These are phyloP conservation scores for Sycophila texana DNA, from an alignment of 2,888 invertebrate genomes.

Conservation along the genomic window DNA sequence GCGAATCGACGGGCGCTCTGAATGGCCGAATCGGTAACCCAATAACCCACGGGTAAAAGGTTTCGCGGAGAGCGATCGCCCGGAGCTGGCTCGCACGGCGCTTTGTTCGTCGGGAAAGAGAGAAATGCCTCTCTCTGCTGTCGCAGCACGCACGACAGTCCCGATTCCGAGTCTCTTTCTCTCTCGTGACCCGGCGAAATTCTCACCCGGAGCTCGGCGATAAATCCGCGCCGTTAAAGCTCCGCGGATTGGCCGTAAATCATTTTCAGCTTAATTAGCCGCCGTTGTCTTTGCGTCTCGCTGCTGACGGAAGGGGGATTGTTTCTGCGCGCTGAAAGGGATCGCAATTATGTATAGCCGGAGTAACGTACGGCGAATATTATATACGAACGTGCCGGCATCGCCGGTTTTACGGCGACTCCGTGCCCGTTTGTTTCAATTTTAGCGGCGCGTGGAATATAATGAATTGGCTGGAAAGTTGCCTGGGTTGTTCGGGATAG, in stretches of 20 bases:
- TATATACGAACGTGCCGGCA: not conserved
- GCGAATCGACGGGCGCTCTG: no score
- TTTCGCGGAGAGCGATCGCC: no score
- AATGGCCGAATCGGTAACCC: no score
- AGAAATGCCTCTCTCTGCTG: constrained; percentile 5
- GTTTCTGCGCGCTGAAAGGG: not conserved
- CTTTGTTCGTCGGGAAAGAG: constrained; percentile 2
- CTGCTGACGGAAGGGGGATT: not conserved
- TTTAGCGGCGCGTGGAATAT: no score
- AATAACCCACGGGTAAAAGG: no score
- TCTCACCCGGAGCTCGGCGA: constrained; percentile 11
- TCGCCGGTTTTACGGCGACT: no score
- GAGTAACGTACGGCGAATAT: no score
- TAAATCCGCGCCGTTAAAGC: constrained; percentile 34
- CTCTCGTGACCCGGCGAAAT: constrained; percentile 2
- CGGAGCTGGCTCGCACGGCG: not conserved
- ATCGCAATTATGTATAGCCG: not conserved
- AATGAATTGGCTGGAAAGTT: no score
- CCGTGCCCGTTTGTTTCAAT: no score
- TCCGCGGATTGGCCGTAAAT: constrained; percentile 22
- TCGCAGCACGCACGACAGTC: not conserved
- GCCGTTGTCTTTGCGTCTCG: constrained; percentile 32
- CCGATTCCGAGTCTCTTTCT: not conserved
- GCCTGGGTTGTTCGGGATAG: no score
- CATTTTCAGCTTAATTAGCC: constrained; percentile 38